phyloP scores from a whole-genome alignment of 2,888 invertebrate species.

The Hydrotaea cyrtoneurina region DNA sequence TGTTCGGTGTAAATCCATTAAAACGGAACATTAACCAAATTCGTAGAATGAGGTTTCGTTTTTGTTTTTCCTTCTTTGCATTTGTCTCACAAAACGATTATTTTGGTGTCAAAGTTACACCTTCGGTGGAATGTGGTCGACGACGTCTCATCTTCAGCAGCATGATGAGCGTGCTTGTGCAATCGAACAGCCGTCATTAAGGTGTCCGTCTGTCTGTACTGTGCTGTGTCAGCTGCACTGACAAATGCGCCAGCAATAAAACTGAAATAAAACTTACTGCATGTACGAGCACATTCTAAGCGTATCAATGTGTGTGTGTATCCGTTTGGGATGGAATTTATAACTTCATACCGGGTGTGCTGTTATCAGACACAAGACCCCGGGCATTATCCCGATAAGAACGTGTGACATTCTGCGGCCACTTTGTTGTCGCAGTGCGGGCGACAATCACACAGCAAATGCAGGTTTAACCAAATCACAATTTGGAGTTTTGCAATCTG shows the following conservation, averaged over 20 bases:
- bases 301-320: background rate
- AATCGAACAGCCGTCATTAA: background rate
- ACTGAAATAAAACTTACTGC: background rate
- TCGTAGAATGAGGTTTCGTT: background rate
- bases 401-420: too few species aligned
- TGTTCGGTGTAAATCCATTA: background rate
- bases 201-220: background rate
- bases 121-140: background rate
- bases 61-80: background rate
- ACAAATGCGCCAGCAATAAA: background rate
- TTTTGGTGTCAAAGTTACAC: conserved; percentile 21
- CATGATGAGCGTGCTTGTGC: background rate
- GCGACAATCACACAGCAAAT: too few species aligned
- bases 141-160: background rate
- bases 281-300: too few species aligned
- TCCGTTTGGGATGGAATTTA: background rate
- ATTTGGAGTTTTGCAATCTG: too few species aligned
- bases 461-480: too few species aligned
- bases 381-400: too few species aligned
- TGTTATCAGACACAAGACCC: too few species aligned
- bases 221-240: background rate
- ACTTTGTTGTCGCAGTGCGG: too few species aligned
- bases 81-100: background rate
- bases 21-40: background rate
- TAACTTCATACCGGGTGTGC: too few species aligned